Base-by-base conservation (phyloP, 1,140 invertebrate species). In the Venturia canescens region DNA sequence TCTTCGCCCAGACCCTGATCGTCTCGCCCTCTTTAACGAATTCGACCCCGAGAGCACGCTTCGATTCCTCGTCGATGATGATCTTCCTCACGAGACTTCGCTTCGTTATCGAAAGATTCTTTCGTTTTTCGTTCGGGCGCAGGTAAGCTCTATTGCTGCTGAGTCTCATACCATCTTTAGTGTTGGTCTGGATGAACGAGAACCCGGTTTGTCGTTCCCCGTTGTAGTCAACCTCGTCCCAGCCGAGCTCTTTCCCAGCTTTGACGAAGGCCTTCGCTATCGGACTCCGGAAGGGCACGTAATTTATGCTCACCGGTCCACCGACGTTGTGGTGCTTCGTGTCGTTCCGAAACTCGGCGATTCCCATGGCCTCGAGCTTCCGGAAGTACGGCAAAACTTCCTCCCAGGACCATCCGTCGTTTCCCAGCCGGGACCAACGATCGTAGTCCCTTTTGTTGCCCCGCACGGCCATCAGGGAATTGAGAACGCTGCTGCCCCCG, bases 391-490 rank as follows among this genome's bases (percentile, higher is more conserved):
- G 96, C 6, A 97, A 85, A 0, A 97, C 94, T 21, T 96, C 94
- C 18, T 96, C 92, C 92, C 95, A 98, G 16, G 95, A 94, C 98
- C 97, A 99, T 0, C 95, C 96, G 0, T 90, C 84, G 80, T 97
- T 97, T 0, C 97, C 97, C 86, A 96, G 89, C 1, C 86, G 85
- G 26, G 93, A 94, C 97, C 97, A 98, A 23, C 93, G 90, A 86
- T 98, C 95, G 85, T 96, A 98, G 87, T 98, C 96, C 13, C 87
- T 85, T 6, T 94, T 91, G 86, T 96, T 90, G 6, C 97, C 96
- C 84, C 98, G 95, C 0, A 96, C 96, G 83, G 98, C 97, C 53
- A 98, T 96, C 97, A 98, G 97, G 81, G 97, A 97, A 87, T 98
- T 98, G 0, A 98, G 89, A 0, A 96, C 96, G 66, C 96, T 96